Evolutionary conservation across 2,113 vertebrate species (phyloP), one percentile per base, ranked within the genome.

Genomic region (Cynopterus brachyotis): DNA sequence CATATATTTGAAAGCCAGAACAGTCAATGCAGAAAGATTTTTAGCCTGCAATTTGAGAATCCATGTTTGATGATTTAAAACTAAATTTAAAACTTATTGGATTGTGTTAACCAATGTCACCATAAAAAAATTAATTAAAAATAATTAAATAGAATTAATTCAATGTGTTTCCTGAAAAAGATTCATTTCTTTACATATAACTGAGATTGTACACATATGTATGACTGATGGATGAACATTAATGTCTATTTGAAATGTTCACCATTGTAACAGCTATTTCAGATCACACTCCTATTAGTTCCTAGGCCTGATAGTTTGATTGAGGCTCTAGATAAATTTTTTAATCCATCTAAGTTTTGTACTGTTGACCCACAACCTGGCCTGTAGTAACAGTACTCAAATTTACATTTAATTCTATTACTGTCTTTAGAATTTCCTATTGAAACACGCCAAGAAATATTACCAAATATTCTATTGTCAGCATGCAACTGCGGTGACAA

Each of bases 1-100:
- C 11, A 60, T 50, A 30, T 60, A 88, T 84, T 55, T 84, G 42
- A 73, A 95, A 76, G 15, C 50, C 30, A 90, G 45, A 81, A 86
- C 2, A 50, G 28, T 84, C 42, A 80, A 35, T 76, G 22, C 8
- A 30, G 86, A 95, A 91, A 85, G 10, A 76, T 35, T 92, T 47
- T 89, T 94, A 72, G 79, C 0, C 28, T 73, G 9, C 67, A 95
- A 89, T 82, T 81, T 89, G 35, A 83, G 30, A 94, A 32, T 6
- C 53, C 32, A 55, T 5, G 11, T 66, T 89, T 95, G 17, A 78
- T 67, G 15, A 82, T 73, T 94, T 92, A 94, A 85, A 86, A 67
- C 22, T 85, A 22, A 88, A 59, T 75, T 85, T 30, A 78, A 40
- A 50, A 50, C 50, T 50, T 50, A 50, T 50, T 50, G 50, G 50